Evolutionary conservation across 2,888 invertebrate genomes (phyloP).

Genomic region (Parelbella ahira): DNA sequence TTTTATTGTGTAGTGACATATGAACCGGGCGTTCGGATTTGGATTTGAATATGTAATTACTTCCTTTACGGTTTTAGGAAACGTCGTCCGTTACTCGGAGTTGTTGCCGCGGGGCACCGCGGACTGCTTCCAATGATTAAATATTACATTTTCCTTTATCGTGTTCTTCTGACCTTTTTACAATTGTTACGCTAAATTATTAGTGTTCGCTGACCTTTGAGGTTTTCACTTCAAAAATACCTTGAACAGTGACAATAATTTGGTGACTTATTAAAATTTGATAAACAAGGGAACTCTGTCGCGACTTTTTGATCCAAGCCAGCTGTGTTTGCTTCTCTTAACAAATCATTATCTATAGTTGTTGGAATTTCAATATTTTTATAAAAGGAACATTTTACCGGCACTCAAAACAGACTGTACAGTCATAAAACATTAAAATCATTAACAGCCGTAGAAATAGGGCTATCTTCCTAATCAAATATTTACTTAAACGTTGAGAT

Average conservation of each 20-base stretch:
- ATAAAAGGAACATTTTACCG: too few relatives aligned
- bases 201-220: neutral
- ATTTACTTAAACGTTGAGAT: slow-evolving; percentile 19
- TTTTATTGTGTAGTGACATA: slow-evolving; percentile 74
- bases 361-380: too few relatives aligned
- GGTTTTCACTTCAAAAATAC: neutral
- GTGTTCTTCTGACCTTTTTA: slow-evolving; percentile 8
- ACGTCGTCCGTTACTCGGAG: slow-evolving; percentile 41
- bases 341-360: too few relatives aligned
- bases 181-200: slow-evolving; percentile 8
- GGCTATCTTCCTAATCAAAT: slow-evolving; percentile 24
- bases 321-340: too few relatives aligned
- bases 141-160: slow-evolving; percentile 17
- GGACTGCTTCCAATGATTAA: slow-evolving; percentile 14
- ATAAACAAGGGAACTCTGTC: too few relatives aligned
- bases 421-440: slow-evolving; percentile 21
- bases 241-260: too few relatives aligned
- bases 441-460: slow-evolving; percentile 24
- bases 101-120: slow-evolving; percentile 22
- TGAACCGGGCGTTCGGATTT: slow-evolving; percentile 67
- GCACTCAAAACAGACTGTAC: neutral
- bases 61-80: slow-evolving; percentile 79
- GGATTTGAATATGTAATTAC: slow-evolving; percentile 80
- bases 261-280: too few relatives aligned
- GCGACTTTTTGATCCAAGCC: too few relatives aligned